Percentiles rank a stretch among this genome's conserved stretches.
Conservation (phyloP, 2,888 invertebrate species). For the Netelia melanura region DNA sequence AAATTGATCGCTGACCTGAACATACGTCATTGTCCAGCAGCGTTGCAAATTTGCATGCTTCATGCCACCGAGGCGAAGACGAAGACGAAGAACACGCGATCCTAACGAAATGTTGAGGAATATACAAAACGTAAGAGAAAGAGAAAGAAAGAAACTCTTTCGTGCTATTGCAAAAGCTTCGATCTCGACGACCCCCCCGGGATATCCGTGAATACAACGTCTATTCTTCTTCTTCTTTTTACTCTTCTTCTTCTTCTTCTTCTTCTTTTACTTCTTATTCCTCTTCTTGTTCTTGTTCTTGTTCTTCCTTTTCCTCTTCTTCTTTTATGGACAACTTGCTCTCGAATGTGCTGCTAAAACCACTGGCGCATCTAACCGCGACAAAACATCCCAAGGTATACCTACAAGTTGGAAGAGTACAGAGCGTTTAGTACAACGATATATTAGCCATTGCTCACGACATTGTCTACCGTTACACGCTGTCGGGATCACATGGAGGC, state of each 20-base stretch:
- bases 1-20: conserved; percentile 20
- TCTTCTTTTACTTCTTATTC: background rate
- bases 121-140: conserved; percentile 5
- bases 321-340: background rate
- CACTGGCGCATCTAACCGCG: conserved; percentile 11
- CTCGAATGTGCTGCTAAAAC: conserved; percentile 7
- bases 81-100: conserved; percentile 38
- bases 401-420: conserved; percentile 50
- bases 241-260: background rate
- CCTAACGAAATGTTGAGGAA: conserved; percentile 15
- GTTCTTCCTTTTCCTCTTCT: background rate
- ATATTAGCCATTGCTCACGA: conserved; percentile 82
- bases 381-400: conserved; percentile 3
- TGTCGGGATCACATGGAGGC: conserved; percentile 74
- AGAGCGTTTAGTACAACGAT: conserved; percentile 79
- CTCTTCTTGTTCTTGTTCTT: background rate
- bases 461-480: conserved; percentile 82
- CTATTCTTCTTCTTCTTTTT: background rate
- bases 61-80: conserved; percentile 15
- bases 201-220: background rate
- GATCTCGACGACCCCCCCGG: background rate
- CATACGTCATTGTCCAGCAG: conserved; percentile 24
- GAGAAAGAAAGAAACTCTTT: background rate
- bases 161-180: background rate
- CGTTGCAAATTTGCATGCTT: conserved; percentile 34